Conservation (phyloP, 2,797 vertebrate genomes). For the Crypturellus tataupa region DNA sequence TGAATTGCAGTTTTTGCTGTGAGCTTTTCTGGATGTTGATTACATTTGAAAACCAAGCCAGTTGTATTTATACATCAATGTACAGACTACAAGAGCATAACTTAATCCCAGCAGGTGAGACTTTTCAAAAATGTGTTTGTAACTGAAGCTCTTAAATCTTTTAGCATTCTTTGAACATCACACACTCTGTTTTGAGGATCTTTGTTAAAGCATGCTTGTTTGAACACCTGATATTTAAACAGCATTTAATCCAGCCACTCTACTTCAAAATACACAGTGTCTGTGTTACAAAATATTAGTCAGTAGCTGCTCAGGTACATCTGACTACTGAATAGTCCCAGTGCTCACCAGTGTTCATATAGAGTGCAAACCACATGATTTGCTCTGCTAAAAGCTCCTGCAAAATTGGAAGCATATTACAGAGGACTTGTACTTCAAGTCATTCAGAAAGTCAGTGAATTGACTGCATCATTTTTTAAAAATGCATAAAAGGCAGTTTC, state of each 20-base stretch:
- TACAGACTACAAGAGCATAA: neutral
- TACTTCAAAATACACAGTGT: neutral
- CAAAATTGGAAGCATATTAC: neutral
- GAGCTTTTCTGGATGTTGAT: neutral
- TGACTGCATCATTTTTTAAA: neutral
- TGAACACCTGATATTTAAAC: neutral
- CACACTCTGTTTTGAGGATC: neutral
- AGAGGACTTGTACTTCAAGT: neutral
- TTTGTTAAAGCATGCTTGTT: neutral
- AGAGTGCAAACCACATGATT: neutral
- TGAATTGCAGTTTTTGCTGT: neutral
- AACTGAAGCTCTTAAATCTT: neutral
- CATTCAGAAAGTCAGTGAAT: neutral
- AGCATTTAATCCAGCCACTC: neutral
- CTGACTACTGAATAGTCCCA: neutral
- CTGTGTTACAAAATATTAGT: neutral
- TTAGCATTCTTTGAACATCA: neutral
- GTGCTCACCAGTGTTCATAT: neutral
- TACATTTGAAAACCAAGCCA: slow-evolving; percentile 6
- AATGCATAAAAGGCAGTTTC: neutral
- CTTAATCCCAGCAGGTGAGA: neutral
- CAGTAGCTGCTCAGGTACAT: neutral
- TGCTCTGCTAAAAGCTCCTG: neutral
- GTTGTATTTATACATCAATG: neutral
- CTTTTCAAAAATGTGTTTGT: neutral